phyloP scores from a whole-genome alignment of 1,140 invertebrate genomes.

The Cydia fagiglandana region DNA sequence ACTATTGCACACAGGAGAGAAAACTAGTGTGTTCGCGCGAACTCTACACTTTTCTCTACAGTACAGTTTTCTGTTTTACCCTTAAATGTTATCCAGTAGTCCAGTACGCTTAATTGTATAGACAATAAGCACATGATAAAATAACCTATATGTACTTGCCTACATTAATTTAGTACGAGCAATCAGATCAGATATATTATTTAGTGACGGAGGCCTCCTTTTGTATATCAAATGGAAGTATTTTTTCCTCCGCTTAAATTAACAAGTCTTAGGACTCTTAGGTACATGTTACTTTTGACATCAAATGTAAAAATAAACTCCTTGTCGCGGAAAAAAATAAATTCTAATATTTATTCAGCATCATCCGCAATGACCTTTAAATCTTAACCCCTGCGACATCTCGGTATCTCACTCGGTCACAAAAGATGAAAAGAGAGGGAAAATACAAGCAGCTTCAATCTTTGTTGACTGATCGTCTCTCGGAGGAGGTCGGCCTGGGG shows the following conservation, averaged over 20 bases:
- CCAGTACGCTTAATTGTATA: no score
- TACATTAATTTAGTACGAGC: no score
- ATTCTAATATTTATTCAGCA: background rate
- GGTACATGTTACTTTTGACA: background rate
- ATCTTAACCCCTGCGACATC: background rate
- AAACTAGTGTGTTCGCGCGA: no score
- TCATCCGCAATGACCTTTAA: constrained; percentile 4
- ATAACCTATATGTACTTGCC: no score
- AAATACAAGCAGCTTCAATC: background rate
- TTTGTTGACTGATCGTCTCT: constrained; percentile 18
- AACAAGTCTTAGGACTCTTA: background rate
- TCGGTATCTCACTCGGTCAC: background rate
- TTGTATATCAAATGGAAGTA: background rate
- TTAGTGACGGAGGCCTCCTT: no score
- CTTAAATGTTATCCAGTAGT: no score
- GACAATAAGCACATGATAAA: no score
- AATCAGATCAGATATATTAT: no score
- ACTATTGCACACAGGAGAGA: no score
- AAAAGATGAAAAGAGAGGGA: background rate
- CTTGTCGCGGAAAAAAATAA: background rate
- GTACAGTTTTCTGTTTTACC: no score
- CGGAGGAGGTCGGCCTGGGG: background rate
- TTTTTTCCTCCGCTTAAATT: background rate
- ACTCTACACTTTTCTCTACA: no score
- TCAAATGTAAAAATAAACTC: background rate